Percentiles rank a stretch among this genome's conserved stretches.
Conservation (phyloP, 35 echinoderm and acorn worm genomes). For the Eucidaris tribuloides region DNA sequence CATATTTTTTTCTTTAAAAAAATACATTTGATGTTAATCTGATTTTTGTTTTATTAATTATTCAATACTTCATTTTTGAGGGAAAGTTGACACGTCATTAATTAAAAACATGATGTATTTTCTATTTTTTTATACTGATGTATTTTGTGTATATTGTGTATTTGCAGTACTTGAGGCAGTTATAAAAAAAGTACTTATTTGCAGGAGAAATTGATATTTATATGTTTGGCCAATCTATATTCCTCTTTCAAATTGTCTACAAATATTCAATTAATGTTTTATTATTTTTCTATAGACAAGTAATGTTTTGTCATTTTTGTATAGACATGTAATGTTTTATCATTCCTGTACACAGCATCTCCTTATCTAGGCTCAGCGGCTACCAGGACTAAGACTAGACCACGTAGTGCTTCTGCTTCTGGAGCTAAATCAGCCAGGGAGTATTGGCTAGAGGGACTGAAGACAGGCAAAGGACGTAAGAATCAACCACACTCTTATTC, state of each 20-base stretch:
- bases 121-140: too few relatives aligned
- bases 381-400: conserved; percentile 4
- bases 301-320: too few relatives aligned
- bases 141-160: not conserved
- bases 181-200: not conserved
- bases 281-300: too few relatives aligned
- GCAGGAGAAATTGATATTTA: not conserved
- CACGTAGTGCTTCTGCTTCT: not conserved
- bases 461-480: conserved; percentile 38
- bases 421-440: conserved; percentile 39
- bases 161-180: conserved; percentile 1
- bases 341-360: not conserved
- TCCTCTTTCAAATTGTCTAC: not conserved
- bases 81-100: too few relatives aligned
- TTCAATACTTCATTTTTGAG: too few relatives aligned
- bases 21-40: too few relatives aligned
- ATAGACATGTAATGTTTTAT: too few relatives aligned
- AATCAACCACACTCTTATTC: too few relatives aligned
- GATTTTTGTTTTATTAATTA: too few relatives aligned
- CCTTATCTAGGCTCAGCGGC: conserved; percentile 26
- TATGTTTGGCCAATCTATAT: not conserved
- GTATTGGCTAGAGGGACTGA: conserved; percentile 43
- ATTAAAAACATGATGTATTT: too few relatives aligned
- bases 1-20: too few relatives aligned
- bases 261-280: not conserved